Evolutionary conservation across 2,797 vertebrate species (phyloP), one percentile per base, ranked within the genome.

Genomic region (Muscicapa striata): DNA sequence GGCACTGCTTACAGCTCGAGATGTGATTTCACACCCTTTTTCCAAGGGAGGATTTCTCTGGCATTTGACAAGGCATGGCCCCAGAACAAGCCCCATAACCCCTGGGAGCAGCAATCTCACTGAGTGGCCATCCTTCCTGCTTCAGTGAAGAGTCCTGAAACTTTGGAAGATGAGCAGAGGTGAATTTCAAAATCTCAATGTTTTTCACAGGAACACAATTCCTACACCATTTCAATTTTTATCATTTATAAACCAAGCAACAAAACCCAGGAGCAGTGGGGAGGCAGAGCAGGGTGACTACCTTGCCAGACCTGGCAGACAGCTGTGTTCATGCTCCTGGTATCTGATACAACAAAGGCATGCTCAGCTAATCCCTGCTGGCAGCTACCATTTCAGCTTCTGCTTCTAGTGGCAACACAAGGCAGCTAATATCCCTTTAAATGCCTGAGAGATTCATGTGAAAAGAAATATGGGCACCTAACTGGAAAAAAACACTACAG

Each of bases 391-490:
- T 90, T 89, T 90, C 54, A 5, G 69, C 41, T 84, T 48, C 93
- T 84, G 78, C 67, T 84, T 91, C 81, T 80, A 59, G 45, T 43
- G 52, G 82, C 61, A 82, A 58, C 75, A 59, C 75, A 61, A 79
- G 70, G 92, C 48, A 90, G 75, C 75, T 84, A 73, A 89, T 58
- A 87, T n/a, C 59, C 74, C 72, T 79, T 46, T 73, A 79, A 87
- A 80, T 66, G 82, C 87, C 87, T 61, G 36, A 21, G 52, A 95
- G 75, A 93, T 77, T 89, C 81, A 80, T 54, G 79, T 83, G 72
- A 89, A 85, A 93, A 93, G 84, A 94, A 93, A 91, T 87, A 91
- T 4, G 23, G 82, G 57, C 91, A 93, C 45, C 93, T 96, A 94
- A 72, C 69, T 73, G 77, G 80, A 84, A 92, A 86, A 93, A 94